phyloP scores from a whole-genome alignment of 2,888 invertebrate genomes.

The Eupithecia tripunctaria region DNA sequence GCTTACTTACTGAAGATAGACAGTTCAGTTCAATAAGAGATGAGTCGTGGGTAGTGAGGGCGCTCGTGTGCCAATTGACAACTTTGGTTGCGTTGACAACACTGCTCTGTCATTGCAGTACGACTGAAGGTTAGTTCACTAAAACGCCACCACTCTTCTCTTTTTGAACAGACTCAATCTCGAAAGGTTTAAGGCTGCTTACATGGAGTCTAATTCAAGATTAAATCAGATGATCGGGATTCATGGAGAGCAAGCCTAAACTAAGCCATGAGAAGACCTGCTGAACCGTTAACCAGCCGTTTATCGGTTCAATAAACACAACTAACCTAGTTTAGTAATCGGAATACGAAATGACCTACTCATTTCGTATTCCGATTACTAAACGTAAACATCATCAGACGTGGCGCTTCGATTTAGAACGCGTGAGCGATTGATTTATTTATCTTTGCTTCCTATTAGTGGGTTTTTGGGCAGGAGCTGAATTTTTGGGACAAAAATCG shows the following conservation, averaged over 20 bases:
- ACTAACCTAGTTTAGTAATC: constrained; percentile 47
- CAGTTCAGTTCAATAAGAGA: too few relatives aligned
- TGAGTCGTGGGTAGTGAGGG: too few relatives aligned
- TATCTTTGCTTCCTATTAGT: not conserved
- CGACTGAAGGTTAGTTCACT: too few relatives aligned
- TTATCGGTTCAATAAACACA: constrained; percentile 52
- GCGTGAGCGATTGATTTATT: not conserved
- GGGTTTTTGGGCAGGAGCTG: too few relatives aligned
- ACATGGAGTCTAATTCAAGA: not conserved
- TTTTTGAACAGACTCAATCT: too few relatives aligned
- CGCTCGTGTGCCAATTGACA: too few relatives aligned
- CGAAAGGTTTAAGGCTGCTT: too few relatives aligned
- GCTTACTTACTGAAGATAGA: not conserved
- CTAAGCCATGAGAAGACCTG: constrained; percentile 35
- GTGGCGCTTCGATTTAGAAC: not conserved
- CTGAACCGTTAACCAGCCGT: constrained; percentile 51
- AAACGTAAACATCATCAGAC: constrained; percentile 17
- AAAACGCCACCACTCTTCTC: too few relatives aligned
- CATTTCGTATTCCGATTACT: too few relatives aligned
- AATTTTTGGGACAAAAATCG: too few relatives aligned
- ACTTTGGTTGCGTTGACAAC: too few relatives aligned
- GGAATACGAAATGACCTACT: constrained; percentile 26
- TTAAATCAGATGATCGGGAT: constrained; percentile 8
- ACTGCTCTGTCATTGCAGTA: too few relatives aligned
- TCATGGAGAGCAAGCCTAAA: constrained; percentile 25